Base-by-base conservation (phyloP, 1,140 invertebrate genomes). In the Drosophila tani region DNA sequence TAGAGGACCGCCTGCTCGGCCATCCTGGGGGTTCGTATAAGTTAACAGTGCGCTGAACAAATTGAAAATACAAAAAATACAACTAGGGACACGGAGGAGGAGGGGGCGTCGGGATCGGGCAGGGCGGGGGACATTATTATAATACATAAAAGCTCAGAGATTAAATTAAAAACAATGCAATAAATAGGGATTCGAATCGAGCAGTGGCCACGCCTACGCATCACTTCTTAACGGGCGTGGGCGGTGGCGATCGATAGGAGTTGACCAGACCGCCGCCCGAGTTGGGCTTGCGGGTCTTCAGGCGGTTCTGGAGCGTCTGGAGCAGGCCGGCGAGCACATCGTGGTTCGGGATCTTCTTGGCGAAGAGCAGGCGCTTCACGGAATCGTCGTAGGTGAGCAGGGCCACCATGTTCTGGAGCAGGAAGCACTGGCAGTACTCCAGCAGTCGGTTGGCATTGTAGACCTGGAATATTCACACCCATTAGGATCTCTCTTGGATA, bases 351-450 rank as follows among this genome's bases (percentile, higher is more conserved):
- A 98, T 93, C 85, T 97, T 96, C 91, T 98, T 98, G 43, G 97
- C 97, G 79, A 98, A 98, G 17, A 98, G 94, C 19, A 98, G 93
- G 74, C 97, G 95, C 82, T 98, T 97, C 0, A 98, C 97, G 1
- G 97, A 97, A 88, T 98, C 97, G 79, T 98, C 97, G 75, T 98
- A 98, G 0, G 97, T 98, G 29, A 98, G 94, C 2, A 98, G 93
- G n/a, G 97, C 96, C 2, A 98, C 97, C 97, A 98, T 97, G 91
- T 98, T 98, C 93, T 98, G 97, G 46, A 98, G 94, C 15, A 98
- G 93, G 93, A 98, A 98, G 40, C 97, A 97, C 94, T 98, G 97
- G 87, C 97, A 98, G 93, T 97, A 98, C 93, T 98, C 96, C 74
- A 98, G 93, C 27, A 98, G 93, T 88, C 97, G 96, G 14, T 95